phyloP scores from a whole-genome alignment of 2,888 invertebrate genomes.

The Cremastinae sp. region DNA sequence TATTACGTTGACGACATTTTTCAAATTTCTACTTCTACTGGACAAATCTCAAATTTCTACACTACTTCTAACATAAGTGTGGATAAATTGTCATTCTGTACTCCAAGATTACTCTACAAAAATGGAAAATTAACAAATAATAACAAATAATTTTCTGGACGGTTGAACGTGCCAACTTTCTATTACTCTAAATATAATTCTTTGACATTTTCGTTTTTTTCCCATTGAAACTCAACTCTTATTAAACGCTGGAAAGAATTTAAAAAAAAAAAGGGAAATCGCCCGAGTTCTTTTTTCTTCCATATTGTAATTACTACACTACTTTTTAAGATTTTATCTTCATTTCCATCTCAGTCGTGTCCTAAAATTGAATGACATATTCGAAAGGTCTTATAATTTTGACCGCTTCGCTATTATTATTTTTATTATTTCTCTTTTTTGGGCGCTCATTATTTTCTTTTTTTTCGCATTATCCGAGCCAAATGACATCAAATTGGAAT shows the following conservation, averaged over 20 bases:
- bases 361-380: slow-evolving; percentile 14
- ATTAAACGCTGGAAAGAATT: too few species aligned
- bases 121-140: too few species aligned
- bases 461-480: slow-evolving; percentile 38
- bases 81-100: neutral
- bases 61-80: slow-evolving; percentile 2
- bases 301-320: too few species aligned
- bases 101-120: slow-evolving; percentile 15
- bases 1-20: neutral
- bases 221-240: too few species aligned
- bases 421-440: slow-evolving; percentile 4
- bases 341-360: too few species aligned
- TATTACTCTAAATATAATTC: too few species aligned
- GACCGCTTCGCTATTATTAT: slow-evolving; percentile 3
- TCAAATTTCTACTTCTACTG: slow-evolving; percentile 1
- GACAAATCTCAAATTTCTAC: neutral
- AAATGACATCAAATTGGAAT: slow-evolving; percentile 45
- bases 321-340: too few species aligned
- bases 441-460: slow-evolving; percentile 23
- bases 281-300: too few species aligned
- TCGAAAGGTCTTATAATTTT: slow-evolving; percentile 4
- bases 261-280: too few species aligned
- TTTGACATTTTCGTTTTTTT: too few species aligned
- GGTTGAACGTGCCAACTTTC: too few species aligned
- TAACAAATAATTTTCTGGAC: too few species aligned